Conservation (phyloP, 2,113 vertebrate species). For the Chaetura pelagica region DNA sequence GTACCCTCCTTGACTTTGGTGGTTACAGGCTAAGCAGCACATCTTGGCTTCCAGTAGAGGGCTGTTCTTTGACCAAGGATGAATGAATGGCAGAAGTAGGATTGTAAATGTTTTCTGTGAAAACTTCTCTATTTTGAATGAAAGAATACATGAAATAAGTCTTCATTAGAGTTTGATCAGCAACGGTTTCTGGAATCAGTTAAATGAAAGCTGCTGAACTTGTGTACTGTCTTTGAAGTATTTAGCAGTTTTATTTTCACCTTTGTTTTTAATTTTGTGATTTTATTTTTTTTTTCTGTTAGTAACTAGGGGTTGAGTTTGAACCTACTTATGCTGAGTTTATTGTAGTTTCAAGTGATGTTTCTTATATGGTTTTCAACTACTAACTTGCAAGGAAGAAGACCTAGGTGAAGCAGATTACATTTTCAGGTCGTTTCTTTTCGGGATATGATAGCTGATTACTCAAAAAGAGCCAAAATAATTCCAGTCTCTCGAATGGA, state of each 20-base stretch:
- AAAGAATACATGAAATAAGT: neutral
- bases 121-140: neutral
- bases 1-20: neutral
- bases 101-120: neutral
- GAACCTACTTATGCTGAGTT: neutral
- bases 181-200: neutral
- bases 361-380: neutral
- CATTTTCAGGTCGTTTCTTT: conserved; percentile 4
- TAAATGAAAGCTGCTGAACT: neutral
- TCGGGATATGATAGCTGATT: neutral
- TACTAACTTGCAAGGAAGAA: neutral
- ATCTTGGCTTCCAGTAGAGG: neutral
- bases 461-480: neutral
- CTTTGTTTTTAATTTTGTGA: neutral
- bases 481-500: neutral
- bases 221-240: neutral
- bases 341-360: neutral
- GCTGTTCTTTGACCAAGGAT: neutral
- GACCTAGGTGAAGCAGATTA: neutral
- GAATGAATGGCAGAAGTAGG: neutral
- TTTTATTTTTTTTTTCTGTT: neutral
- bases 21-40: neutral
- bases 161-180: neutral
- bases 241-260: conserved; percentile 27
- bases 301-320: neutral